Conservation (phyloP, 2,113 vertebrate species). For the Microtus ochrogaster region DNA sequence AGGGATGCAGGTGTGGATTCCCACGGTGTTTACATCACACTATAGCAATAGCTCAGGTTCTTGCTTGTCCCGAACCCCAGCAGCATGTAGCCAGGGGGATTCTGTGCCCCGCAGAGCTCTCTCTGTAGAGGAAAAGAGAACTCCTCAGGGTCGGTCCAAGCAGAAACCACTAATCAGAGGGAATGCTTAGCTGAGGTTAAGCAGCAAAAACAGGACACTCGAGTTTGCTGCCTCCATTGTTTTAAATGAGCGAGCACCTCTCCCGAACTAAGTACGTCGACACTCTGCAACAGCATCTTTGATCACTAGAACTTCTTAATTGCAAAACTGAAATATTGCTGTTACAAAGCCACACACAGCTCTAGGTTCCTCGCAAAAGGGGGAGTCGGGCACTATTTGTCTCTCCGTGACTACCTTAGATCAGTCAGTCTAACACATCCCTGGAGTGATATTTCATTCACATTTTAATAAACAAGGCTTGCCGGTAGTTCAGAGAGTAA, state of each 20-base stretch:
- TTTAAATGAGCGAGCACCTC: neutral
- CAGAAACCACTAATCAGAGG: neutral
- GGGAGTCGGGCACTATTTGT: accelerated
- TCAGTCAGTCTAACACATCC: accelerated
- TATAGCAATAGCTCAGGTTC: accelerated
- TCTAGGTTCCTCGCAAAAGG: accelerated
- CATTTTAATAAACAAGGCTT: too few relatives aligned
- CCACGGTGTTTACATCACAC: accelerated
- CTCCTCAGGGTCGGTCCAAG: neutral
- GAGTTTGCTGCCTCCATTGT: too few relatives aligned
- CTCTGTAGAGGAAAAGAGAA: accelerated
- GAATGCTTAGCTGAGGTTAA: too few relatives aligned
- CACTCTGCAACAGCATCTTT: accelerated
- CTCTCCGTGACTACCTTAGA: neutral
- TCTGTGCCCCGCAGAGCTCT: neutral
- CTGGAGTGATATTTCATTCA: too few relatives aligned
- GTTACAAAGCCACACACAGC: too few relatives aligned
- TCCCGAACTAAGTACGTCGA: accelerated
- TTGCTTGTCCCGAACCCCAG: accelerated
- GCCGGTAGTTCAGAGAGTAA: too few relatives aligned
- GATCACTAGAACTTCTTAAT: neutral
- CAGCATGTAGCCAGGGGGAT: accelerated
- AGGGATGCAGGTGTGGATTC: too few relatives aligned
- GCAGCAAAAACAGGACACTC: neutral
- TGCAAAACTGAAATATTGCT: neutral